Percentiles rank a stretch among this genome's conserved stretches.
phyloP scores from a whole-genome alignment of 2,888 invertebrate genomes.

The Troides aeacus region DNA sequence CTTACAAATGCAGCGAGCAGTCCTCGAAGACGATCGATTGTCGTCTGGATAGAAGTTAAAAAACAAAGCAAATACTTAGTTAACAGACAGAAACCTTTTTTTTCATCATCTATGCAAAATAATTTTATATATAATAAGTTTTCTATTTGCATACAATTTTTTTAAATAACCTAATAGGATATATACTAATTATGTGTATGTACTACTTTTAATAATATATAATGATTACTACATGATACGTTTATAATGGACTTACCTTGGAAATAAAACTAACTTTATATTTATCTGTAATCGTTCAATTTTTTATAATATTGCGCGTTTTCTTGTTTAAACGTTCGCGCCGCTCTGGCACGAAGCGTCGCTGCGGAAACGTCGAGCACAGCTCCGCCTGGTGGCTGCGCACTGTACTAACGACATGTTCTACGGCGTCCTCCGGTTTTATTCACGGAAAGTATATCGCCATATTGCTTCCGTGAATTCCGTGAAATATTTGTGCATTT shows the following conservation, averaged over 20 bases:
- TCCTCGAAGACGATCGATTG: constrained; percentile 12
- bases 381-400: constrained; percentile 69
- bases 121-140: neutral
- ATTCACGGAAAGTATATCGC: constrained; percentile 79
- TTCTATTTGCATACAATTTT: neutral
- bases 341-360: constrained; percentile 48
- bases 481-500: constrained; percentile 74
- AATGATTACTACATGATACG: neutral
- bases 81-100: neutral
- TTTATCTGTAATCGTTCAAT: neutral
- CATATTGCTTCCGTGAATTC: constrained; percentile 80
- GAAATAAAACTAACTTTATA: neutral
- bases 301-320: constrained; percentile 1
- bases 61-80: neutral
- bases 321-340: constrained; percentile 41
- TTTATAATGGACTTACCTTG: neutral
- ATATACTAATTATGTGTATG: neutral
- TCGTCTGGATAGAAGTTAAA: neutral
- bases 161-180: neutral
- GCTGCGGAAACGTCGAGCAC: constrained; percentile 64
- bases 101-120: neutral
- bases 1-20: constrained; percentile 23
- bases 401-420: constrained; percentile 77
- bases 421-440: constrained; percentile 79
- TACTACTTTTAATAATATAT: neutral